These are phyloP conservation scores for Aplysia californica DNA, from an alignment of 1,140 invertebrate genomes.

Conservation along the genomic window DNA sequence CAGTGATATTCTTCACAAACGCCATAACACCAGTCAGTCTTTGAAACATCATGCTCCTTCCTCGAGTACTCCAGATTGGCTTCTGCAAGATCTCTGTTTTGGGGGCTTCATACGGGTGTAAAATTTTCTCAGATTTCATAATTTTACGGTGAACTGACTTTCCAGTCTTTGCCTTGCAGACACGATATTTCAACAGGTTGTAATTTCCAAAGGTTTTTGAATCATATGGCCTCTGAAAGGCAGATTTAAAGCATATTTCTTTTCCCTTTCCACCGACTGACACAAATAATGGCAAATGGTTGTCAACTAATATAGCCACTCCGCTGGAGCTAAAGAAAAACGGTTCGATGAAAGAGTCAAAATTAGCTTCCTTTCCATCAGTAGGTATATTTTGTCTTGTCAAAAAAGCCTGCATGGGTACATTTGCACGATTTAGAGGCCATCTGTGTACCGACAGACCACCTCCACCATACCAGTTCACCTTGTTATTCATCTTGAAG, in stretches of 20 bases:
- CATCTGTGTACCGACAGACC: conserved; percentile 64
- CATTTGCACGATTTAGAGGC: conserved; percentile 64
- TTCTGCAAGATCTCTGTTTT: conserved; percentile 78
- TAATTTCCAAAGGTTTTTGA: background rate
- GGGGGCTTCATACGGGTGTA: conserved; percentile 69
- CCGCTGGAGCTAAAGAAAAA: conserved; percentile 63
- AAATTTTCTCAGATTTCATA: conserved; percentile 43
- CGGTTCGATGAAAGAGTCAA: conserved; percentile 52
- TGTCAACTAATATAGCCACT: conserved; percentile 53
- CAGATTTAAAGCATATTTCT: conserved; percentile 46
- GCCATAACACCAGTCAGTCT: conserved; percentile 77
- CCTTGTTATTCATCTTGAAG: background rate
- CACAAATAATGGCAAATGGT: conserved; percentile 54
- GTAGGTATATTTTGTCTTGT: conserved; percentile 11
- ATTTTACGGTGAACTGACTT: conserved; percentile 42
- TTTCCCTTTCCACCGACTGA: conserved; percentile 44
- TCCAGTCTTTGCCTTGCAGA: conserved; percentile 48
- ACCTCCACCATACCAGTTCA: conserved; percentile 64
- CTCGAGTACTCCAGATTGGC: conserved; percentile 91
- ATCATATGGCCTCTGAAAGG: conserved; percentile 29
- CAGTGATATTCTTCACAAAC: conserved; percentile 78
- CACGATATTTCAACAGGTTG: conserved; percentile 43
- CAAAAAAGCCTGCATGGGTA: conserved; percentile 49
- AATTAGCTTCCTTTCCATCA: conserved; percentile 15
- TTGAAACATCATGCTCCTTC: conserved; percentile 77